phyloP scores from a whole-genome alignment of 2,113 vertebrate species.

The Ciconia stormi region DNA sequence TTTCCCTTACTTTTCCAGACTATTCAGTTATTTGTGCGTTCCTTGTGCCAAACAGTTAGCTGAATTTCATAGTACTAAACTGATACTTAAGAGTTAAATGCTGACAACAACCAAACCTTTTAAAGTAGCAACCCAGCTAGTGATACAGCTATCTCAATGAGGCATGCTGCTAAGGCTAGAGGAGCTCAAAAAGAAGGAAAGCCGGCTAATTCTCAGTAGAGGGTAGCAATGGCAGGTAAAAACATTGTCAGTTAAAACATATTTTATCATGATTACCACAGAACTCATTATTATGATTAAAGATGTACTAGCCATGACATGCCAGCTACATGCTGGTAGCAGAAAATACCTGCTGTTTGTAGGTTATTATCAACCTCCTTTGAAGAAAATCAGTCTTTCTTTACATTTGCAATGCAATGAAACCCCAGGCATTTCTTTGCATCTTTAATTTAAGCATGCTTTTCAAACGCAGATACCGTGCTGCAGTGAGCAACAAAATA shows the following conservation, averaged over 20 bases:
- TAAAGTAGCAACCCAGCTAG: not conserved
- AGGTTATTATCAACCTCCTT: slow-evolving; percentile 67
- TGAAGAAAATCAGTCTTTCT: slow-evolving; percentile 63
- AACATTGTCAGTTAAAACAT: slow-evolving; percentile 53
- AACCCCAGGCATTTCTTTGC: slow-evolving; percentile 64
- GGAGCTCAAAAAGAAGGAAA: not conserved
- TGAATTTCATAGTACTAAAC: not conserved
- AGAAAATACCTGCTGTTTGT: slow-evolving; percentile 71
- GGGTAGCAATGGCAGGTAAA: slow-evolving; percentile 37
- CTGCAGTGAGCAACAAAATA: slow-evolving; percentile 37
- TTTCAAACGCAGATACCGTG: slow-evolving; percentile 39
- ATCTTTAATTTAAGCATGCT: slow-evolving; percentile 54
- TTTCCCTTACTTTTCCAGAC: not conserved
- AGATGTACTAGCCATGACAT: slow-evolving; percentile 64
- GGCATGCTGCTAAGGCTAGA: not conserved
- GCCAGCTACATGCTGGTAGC: slow-evolving; percentile 65
- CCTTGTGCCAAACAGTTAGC: not conserved
- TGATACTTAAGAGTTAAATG: not conserved
- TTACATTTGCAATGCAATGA: slow-evolving; percentile 66
- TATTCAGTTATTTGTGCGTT: not conserved
- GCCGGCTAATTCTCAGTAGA: not conserved
- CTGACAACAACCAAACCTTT: not conserved
- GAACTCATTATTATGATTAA: slow-evolving; percentile 71
- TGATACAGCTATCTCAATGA: not conserved
- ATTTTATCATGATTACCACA: slow-evolving; percentile 64